Conservation (phyloP, 1,140 invertebrate genomes). For the Leptinotarsa undecemlineata region DNA sequence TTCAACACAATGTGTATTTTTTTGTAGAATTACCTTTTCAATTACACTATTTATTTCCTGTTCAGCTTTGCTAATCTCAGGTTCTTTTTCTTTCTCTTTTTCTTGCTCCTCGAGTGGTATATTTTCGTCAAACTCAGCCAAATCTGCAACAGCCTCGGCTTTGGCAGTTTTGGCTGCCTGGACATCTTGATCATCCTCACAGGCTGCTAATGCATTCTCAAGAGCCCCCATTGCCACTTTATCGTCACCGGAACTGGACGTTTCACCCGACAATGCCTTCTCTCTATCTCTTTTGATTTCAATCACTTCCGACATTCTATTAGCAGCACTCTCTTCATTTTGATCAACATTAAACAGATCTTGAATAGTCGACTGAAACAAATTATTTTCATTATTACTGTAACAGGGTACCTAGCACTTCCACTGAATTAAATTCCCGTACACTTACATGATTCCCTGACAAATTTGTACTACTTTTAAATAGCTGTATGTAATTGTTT, state of each 20-base stretch:
- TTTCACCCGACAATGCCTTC: constrained; percentile 43
- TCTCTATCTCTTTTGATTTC: constrained; percentile 58
- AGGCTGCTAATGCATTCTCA: constrained; percentile 84
- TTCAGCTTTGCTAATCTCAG: constrained; percentile 79
- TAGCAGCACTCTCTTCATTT: constrained; percentile 62
- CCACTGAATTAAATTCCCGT: background rate
- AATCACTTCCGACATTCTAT: constrained; percentile 67
- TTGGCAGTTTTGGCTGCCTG: constrained; percentile 86
- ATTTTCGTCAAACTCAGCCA: constrained; percentile 96
- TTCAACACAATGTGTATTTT: background rate
- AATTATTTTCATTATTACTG: constrained; percentile 25
- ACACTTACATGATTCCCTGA: too few species aligned
- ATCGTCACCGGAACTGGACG: constrained; percentile 56
- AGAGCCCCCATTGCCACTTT: constrained; percentile 70
- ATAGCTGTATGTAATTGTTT: too few species aligned
- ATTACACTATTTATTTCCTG: constrained; percentile 80
- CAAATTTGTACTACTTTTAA: too few species aligned
- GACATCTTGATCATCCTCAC: constrained; percentile 94
- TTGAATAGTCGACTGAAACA: constrained; percentile 80
- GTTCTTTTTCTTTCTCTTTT: constrained; percentile 52
- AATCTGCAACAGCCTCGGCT: constrained; percentile 90
- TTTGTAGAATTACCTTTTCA: constrained; percentile 68
- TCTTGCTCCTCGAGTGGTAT: constrained; percentile 84
- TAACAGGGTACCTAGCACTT: background rate
- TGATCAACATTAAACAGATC: constrained; percentile 86